Conservation (phyloP, 2,888 invertebrate genomes). For the Lithophane ornitopus region DNA sequence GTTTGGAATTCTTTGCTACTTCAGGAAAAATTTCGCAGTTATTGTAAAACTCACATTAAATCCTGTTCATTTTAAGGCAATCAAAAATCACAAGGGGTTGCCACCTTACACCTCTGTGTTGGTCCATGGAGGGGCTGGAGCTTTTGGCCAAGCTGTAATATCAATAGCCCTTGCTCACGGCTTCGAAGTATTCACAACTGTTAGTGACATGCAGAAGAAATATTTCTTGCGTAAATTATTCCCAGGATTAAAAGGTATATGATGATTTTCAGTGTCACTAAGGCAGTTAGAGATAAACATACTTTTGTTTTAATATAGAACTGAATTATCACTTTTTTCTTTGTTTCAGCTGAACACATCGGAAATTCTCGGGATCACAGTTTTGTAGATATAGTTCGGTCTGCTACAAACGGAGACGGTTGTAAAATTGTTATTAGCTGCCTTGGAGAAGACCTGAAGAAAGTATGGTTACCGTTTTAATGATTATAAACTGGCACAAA, state of each 20-base stretch:
- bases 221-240: conserved; percentile 71
- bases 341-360: conserved; percentile 76
- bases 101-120: not conserved
- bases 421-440: conserved; percentile 75
- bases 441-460: conserved; percentile 72
- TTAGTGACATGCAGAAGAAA: conserved; percentile 72
- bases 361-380: conserved; percentile 76
- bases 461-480: conserved; percentile 68
- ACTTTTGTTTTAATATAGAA: not conserved
- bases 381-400: conserved; percentile 64
- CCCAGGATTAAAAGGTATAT: conserved; percentile 61
- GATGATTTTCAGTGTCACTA: not conserved
- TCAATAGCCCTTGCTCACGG: conserved; percentile 67
- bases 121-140: conserved; percentile 62
- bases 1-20: not conserved
- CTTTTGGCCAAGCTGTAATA: conserved; percentile 72
- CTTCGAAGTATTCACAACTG: conserved; percentile 74
- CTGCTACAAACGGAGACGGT: conserved; percentile 62
- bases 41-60: not conserved
- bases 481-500: not conserved
- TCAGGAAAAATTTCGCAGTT: not conserved
- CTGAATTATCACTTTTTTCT: not conserved
- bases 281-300: not conserved
- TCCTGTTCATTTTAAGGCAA: conserved; percentile 31
- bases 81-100: not conserved